Evolutionary conservation across 2,113 vertebrate species (phyloP), one percentile per base, ranked within the genome.

Genomic region (Dermatemys mawii): DNA sequence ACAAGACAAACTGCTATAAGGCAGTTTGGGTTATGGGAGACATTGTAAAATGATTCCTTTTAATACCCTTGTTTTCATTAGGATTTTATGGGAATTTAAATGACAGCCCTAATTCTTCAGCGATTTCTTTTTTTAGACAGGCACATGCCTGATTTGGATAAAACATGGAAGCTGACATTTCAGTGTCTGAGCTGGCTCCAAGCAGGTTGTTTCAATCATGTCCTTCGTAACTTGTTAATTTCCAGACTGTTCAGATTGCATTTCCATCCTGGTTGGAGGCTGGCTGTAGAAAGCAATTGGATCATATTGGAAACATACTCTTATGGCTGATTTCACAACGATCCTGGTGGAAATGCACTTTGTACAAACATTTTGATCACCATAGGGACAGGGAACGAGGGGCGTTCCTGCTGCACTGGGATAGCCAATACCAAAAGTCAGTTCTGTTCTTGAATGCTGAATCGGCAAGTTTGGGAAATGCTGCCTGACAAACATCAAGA

Each of bases 141-240:
- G 8, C 1, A 49, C 3, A 7, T 7, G 14, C 29, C 21, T 1
- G 1, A 22, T 75, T 1, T 78, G 35, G 53, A 67, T 38, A 67
- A 5, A 54, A 87, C 44, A 54, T 4, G 82, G 53, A 76, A 92
- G 32, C 27, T 93, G 63, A 73, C 55, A 46, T 41, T 81, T 78
- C 24, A 1, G 24, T 50, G 29, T 82, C 54, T 89, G 29, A 87
- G 75, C 63, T 78, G 49, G 24, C 35, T 51, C 75, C 84, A 60
- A 76, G 16, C 48, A 86, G 21, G 1, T 26, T 50, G 32, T 82
- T 95, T 88, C 73, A 78, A n/a, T 95, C 83, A 70, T 63, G 5
- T 17, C 48, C 63, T 93, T 93, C 73, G 24, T 27, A 92, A 89
- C 53, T 85, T 19, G 86, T 73, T 89, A 70, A 89, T 93, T 81